Conservation (phyloP, 2,888 invertebrate genomes). For the Griposia aprilina region DNA sequence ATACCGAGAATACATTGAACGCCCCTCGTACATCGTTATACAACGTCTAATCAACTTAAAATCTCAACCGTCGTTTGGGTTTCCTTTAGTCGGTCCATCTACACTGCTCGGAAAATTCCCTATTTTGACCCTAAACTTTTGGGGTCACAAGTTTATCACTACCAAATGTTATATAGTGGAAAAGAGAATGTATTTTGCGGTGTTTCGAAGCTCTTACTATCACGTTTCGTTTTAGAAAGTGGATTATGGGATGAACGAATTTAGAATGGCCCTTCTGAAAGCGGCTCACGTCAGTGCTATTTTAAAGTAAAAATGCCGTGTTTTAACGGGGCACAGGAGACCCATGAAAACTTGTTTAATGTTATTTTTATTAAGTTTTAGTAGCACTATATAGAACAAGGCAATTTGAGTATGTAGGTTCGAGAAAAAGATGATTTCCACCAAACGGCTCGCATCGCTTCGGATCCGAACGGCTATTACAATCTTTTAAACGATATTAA, state of each 20-base stretch:
- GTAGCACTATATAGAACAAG: not conserved
- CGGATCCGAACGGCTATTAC: no score
- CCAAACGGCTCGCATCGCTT: no score
- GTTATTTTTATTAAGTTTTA: conserved; percentile 31
- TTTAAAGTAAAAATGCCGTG: conserved; percentile 8
- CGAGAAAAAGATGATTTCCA: not conserved
- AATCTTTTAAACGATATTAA: no score
- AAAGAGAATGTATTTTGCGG: conserved; percentile 22
- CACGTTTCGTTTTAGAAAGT: conserved; percentile 19
- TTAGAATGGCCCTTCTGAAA: conserved; percentile 16
- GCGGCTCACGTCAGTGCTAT: conserved; percentile 3
- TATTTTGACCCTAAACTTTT: conserved; percentile 55
- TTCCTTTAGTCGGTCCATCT: conserved; percentile 35
- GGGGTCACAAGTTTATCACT: conserved; percentile 44
- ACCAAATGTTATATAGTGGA: conserved; percentile 35
- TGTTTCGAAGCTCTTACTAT: not conserved
- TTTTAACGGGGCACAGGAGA: not conserved
- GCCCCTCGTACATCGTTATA: not conserved
- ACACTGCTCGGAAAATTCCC: conserved; percentile 30
- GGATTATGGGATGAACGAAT: conserved; percentile 32
- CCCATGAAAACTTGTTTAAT: conserved; percentile 5
- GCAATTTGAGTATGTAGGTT: not conserved
- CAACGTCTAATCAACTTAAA: conserved; percentile 45
- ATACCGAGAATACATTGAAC: no score
- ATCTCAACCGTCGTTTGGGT: conserved; percentile 51